A percentile compares a stretch with the other conserved stretches of the same genome.
Conservation (phyloP, 2,113 vertebrate species). For the Leucoraja erinaceus region DNA sequence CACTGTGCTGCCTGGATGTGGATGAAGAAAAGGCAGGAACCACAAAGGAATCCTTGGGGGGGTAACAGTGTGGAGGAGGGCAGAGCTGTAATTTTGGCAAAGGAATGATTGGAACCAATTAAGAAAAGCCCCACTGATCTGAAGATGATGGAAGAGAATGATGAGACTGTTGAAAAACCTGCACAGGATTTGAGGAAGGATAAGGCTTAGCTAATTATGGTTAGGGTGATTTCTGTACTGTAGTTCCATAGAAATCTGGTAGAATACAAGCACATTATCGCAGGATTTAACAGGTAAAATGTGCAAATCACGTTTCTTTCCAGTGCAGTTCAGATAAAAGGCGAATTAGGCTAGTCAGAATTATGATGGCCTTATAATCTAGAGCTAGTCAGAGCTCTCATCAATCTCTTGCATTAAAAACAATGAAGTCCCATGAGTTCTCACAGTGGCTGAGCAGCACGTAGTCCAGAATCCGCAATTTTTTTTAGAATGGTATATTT, state of each 20-base stretch:
- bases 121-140: neutral
- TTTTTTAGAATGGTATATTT: neutral
- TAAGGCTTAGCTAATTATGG: neutral
- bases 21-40: neutral
- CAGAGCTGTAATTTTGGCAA: neutral
- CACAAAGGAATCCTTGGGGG: neutral
- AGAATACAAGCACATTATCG: neutral
- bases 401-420: neutral
- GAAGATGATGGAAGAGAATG: neutral
- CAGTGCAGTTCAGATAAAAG: neutral
- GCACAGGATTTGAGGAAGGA: neutral
- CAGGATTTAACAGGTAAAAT: neutral
- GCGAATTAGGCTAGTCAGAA: neutral
- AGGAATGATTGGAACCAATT: neutral
- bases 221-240: neutral
- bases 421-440: neutral
- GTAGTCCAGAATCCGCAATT: neutral
- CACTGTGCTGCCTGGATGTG: neutral
- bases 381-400: neutral
- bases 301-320: neutral
- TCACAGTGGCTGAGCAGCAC: neutral
- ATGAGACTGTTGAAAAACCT: neutral
- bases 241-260: neutral
- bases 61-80: neutral
- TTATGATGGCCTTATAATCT: neutral